Base-by-base conservation (phyloP, 2,888 invertebrate species). In the Xanthorhoe spadicearia region DNA sequence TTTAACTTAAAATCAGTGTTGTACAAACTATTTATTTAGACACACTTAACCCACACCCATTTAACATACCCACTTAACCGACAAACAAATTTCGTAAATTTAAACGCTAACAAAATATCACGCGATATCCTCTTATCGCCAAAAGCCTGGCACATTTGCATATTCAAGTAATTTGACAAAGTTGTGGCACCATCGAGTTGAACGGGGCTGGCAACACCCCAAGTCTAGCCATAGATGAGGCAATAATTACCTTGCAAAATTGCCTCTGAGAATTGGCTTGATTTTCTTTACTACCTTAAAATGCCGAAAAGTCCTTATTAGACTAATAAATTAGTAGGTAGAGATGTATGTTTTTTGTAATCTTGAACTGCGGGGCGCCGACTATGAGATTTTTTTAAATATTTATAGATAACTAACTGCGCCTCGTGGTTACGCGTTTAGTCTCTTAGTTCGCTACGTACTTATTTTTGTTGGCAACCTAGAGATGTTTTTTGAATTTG, bases 161-260 rank as follows among this genome's bases (percentile, higher is more conserved):
- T 70, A 71, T 69, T 70, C 65, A 51, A 19, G 72, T 71, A 73
- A 68, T 70, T 53, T 56, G 64, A 64, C 64, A 62, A 62, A 69
- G 65, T 68, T 65, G 63, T 60, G 35, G 53, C 65, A 64, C 56
- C 64, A 64, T 69, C 50, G 64, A 59, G 61, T 59, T 61, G 66
- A 73, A 73, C 70, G 64, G 59, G 66, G 71, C 76, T 84, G 84
- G 85, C 82, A 76, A 67, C 57, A 48, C 65, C 69, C 83, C 85
- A 82, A 77, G 70, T 69, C 70, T 72, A 69, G 71, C 18, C 49
- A 50, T 50, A 55, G 61, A 55, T 19, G 48, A 50, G 9, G 10
- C 15, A 28, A 32, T 17, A 62, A 7, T 13, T 15, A 17, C 9
- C 17, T 2, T 18, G 13, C 15, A 28, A 52, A 32, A 23, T 52